Evolutionary conservation across 2,888 invertebrate genomes (phyloP), one percentile per base, ranked within the genome.

Genomic region (Physocephala rufipes): DNA sequence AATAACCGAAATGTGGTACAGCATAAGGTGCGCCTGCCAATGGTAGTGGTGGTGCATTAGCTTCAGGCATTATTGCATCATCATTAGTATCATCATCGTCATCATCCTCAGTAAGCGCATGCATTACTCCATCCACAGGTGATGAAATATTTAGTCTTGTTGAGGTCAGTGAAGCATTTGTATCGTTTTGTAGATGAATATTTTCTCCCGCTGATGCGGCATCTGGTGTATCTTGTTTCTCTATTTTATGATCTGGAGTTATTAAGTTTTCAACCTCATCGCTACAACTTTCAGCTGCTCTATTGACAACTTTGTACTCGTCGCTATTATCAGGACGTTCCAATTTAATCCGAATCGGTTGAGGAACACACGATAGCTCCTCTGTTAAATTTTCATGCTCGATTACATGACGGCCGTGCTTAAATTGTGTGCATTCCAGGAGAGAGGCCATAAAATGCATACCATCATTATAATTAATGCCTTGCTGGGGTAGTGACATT

Each of bases 251-350:
- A n/a, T 26, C 43, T 36, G 36, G 9, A 9, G 36, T 9, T 53
- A 21, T 28, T 3, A 58, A 16, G 26, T 58, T 28, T 1, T 58
- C 24, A 2, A 58, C 24, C 2, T 45, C 53, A 7, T 43, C 15
- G n/a, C 45, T 58, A 28, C 16, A 15, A 36, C 28, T 24, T n/a
- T 49, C 65, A 24, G 12, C 55, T 16, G 47, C 36, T 73, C 77
- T 79, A 70, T 81, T 81, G 24, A 77, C 76, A 24, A 80, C 77
- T 67, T 81, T 77, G 72, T 80, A 81, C 47, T 81, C 80, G 24
- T 78, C 78, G 66, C 77, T 78, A 51, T 78, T 76, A 58, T 79
- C 80, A 1, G 79, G 77, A 19, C 80, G 74, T 59, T 82, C 82
- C 24, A 80, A 70, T 75, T 82, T 82, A 15, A 82, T 81, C 67